Evolutionary conservation across 2,888 invertebrate species (phyloP).

Genomic region (Eledone cirrhosa): DNA sequence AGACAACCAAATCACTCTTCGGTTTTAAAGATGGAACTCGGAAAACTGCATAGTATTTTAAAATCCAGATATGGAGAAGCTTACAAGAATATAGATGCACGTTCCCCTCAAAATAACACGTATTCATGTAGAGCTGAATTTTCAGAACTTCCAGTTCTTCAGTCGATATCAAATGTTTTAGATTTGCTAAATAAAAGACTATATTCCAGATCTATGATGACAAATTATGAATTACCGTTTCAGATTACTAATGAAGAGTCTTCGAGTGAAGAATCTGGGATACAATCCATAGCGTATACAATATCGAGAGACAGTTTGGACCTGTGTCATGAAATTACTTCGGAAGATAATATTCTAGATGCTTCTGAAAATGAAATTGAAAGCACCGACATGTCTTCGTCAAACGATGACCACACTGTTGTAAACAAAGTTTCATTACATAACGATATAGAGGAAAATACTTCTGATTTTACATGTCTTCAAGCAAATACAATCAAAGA

Average conservation of each 20-base stretch:
- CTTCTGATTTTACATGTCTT: not conserved
- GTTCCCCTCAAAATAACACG: too few species aligned
- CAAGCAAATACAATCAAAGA: not conserved
- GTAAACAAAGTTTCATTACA: too few species aligned
- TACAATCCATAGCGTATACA: constrained; percentile 33
- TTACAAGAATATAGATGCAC: not conserved
- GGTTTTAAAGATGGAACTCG: not conserved
- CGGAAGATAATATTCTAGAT: constrained; percentile 36
- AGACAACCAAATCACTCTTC: not conserved
- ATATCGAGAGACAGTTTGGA: constrained; percentile 35
- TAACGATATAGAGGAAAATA: not conserved
- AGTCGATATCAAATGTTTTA: constrained; percentile 28
- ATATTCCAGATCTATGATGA: not conserved
- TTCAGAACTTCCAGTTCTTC: not conserved
- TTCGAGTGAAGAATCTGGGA: constrained; percentile 26
- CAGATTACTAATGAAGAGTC: constrained; percentile 32
- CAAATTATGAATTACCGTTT: not conserved
- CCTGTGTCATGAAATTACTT: constrained; percentile 30
- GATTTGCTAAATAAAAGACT: not conserved
- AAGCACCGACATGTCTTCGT: not conserved
- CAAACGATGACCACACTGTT: not conserved
- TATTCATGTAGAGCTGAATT: not conserved
- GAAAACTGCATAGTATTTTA: not conserved
- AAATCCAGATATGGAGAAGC: not conserved
- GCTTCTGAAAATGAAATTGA: constrained; percentile 9